Evolutionary conservation across 2,113 vertebrate species (phyloP).

Genomic region (Silurus asotus): DNA sequence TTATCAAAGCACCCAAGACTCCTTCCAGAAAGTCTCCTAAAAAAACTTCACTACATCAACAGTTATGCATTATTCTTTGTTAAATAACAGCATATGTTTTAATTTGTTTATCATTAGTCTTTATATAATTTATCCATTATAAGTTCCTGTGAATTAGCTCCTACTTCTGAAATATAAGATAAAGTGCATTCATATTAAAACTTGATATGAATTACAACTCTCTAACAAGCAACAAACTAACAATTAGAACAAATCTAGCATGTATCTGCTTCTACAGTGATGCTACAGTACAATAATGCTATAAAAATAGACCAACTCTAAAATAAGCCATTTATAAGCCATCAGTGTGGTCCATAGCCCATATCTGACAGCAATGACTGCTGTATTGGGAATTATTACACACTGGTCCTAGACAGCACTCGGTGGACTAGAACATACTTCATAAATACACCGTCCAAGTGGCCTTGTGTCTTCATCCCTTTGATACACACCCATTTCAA

Average conservation of each 20-base stretch:
- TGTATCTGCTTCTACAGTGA: conserved; percentile 1
- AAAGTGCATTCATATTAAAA: background rate
- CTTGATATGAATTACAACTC: background rate
- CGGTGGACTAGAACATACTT: conserved; percentile 35
- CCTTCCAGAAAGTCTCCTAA: background rate
- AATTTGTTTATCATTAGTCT: background rate
- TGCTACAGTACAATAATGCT: conserved; percentile 23
- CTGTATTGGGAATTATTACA: conserved; percentile 42
- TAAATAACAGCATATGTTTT: background rate
- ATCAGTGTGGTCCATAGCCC: conserved; percentile 40
- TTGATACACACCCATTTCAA: background rate
- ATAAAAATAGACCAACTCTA: background rate
- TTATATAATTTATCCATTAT: background rate
- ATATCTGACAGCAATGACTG: conserved; percentile 40
- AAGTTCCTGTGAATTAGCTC: background rate
- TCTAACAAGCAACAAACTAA: background rate
- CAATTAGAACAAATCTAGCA: background rate
- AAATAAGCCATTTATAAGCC: conserved; percentile 40
- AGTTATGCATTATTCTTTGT: background rate
- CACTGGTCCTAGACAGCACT: conserved; percentile 24
- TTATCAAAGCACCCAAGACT: background rate
- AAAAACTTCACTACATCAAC: background rate
- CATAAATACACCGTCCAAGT: conserved; percentile 36
- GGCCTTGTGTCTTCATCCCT: background rate
- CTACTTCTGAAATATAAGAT: background rate